These are phyloP conservation scores for Urocynchramus pylzowi DNA, from an alignment of 2,113 vertebrate species.

Conservation along the genomic window DNA sequence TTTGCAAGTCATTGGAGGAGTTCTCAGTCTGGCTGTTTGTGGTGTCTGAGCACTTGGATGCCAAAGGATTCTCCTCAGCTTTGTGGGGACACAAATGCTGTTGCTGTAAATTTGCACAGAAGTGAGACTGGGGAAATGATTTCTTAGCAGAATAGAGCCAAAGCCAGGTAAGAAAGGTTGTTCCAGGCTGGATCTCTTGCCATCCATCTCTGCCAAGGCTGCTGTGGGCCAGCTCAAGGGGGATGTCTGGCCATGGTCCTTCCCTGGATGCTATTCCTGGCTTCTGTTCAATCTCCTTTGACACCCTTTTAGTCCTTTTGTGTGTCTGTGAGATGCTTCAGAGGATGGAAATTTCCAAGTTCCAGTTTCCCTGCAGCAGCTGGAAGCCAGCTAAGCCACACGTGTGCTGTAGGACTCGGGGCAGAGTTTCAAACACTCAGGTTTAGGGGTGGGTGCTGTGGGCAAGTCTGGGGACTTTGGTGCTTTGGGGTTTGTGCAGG, in stretches of 20 bases:
- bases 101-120: background rate
- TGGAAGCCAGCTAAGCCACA: background rate
- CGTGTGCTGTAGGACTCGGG: rapidly evolving
- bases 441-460: background rate
- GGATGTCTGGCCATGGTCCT: background rate
- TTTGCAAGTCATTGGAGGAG: background rate
- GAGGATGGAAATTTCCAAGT: conserved; percentile 38
- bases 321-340: background rate
- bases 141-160: background rate
- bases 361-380: background rate
- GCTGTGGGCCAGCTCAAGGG: background rate
- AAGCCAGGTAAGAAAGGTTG: background rate
- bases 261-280: background rate
- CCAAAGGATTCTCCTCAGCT: background rate
- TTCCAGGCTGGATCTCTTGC: background rate
- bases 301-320: background rate
- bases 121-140: background rate
- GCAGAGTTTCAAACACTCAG: background rate
- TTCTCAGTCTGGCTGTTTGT: background rate
- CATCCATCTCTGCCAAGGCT: background rate
- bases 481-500: background rate
- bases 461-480: rapidly evolving
- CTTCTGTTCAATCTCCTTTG: background rate
- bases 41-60: rapidly evolving
- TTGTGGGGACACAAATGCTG: background rate